Percentiles rank a stretch among this genome's conserved stretches.
Conservation (phyloP, 2,113 vertebrate species). For the Sphaerodactylus townsendi region DNA sequence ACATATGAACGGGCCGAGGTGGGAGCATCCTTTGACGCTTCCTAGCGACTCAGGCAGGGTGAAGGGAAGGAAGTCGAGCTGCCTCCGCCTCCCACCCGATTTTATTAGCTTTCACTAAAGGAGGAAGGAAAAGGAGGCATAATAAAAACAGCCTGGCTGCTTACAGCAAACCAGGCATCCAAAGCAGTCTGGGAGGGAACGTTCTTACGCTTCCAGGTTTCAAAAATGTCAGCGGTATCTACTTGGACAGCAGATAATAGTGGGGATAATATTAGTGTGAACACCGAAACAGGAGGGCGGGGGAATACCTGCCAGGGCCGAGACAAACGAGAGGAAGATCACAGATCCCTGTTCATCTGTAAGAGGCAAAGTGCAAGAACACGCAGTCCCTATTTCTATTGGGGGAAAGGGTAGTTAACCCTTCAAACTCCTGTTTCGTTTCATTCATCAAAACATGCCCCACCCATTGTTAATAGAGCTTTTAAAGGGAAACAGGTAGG, state of each 20-base stretch:
- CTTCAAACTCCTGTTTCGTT: too few species aligned
- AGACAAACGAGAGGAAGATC: too few species aligned
- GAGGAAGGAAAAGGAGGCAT: constrained; percentile 15
- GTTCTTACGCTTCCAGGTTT: background rate
- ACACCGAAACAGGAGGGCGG: too few species aligned
- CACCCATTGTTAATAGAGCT: too few species aligned
- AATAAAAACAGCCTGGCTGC: background rate
- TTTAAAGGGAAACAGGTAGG: too few species aligned
- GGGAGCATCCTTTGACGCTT: background rate
- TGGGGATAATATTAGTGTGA: background rate
- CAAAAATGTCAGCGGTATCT: background rate
- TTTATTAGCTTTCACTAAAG: background rate
- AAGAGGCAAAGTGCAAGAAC: too few species aligned
- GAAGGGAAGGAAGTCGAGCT: constrained; percentile 17
- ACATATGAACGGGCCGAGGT: background rate
- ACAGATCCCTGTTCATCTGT: too few species aligned
- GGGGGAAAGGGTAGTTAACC: too few species aligned
- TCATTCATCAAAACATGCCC: too few species aligned
- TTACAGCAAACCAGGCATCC: background rate
- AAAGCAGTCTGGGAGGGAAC: background rate
- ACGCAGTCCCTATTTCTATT: too few species aligned
- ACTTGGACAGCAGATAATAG: background rate
- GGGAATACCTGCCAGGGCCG: too few species aligned
- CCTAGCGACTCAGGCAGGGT: background rate
- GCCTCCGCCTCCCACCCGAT: background rate